These are phyloP conservation scores for Lepilemur septentrionalis DNA, from an alignment of 2,797 vertebrate genomes.

Conservation along the genomic window DNA sequence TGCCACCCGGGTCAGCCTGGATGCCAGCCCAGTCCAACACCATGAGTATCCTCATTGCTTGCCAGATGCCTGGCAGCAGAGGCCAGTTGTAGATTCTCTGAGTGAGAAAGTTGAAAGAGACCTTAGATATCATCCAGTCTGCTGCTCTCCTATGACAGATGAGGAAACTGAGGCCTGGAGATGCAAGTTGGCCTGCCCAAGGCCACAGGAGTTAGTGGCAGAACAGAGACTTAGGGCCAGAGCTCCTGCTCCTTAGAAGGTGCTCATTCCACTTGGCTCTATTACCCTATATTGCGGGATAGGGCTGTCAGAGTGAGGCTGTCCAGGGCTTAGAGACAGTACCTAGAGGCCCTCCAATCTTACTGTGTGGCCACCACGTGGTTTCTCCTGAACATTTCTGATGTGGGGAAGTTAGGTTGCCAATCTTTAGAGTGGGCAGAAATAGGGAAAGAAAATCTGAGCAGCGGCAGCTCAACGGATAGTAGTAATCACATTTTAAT, in stretches of 20 bases:
- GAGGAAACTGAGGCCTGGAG: background rate
- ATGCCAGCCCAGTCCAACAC: background rate
- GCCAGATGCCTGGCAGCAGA: rapidly evolving
- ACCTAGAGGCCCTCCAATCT: background rate
- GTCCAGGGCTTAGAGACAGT: background rate
- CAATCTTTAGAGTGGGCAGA: background rate
- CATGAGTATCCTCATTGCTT: background rate
- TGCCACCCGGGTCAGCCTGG: background rate
- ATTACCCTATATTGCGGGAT: background rate
- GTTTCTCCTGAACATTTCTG: background rate
- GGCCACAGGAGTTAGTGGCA: background rate
- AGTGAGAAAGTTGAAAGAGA: background rate
- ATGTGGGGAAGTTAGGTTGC: background rate
- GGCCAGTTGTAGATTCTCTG: background rate
- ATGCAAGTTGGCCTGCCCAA: background rate
- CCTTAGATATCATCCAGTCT: background rate
- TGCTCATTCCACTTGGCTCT: background rate
- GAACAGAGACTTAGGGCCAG: background rate
- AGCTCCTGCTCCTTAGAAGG: background rate
- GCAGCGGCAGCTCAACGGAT: background rate
- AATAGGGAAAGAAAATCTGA: background rate
- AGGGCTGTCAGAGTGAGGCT: background rate
- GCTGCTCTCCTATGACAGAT: background rate
- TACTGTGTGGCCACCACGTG: background rate
- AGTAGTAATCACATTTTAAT: background rate